Evolutionary conservation across 2,888 invertebrate species (phyloP), one percentile per base, ranked within the genome.

Genomic region (Hydriomena furcata): DNA sequence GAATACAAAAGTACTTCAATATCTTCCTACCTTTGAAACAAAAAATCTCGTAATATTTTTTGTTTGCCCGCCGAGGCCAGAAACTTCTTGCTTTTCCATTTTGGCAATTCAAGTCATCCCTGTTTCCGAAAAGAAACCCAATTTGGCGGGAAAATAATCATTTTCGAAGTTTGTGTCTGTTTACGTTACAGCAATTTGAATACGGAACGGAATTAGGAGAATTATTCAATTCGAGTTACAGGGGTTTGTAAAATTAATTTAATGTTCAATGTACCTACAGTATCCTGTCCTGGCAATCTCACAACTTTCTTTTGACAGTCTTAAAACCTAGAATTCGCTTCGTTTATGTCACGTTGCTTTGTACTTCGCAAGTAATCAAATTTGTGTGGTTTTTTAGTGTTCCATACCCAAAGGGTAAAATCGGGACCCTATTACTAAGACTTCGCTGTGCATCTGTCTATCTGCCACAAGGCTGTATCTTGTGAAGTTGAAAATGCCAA

Each of bases 91-190:
- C 58, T 59, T 66, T 60, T 68, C 62, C 72, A 68, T 61, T 58
- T 55, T 66, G 66, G 51, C 75, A 71, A 73, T 76, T 70, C 70
- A 71, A 79, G 74, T 78, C 77, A 76, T 80, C 73, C 68, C 66
- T 71, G 67, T 71, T 67, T 66, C 56, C 20, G 27, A 58, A 64
- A 57, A 64, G 56, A 65, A 73, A 73, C 65, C 65, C 68, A 74
- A 76, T 82, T 78, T 71, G 55, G 59, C 58, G 55, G 63, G 60
- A 70, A 75, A 76, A 77, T 73, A 75, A 76, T 74, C 63, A 73
- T 79, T 79, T 73, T 63, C 55, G 58, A 63, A 63, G 44, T 64
- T 67, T 57, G 36, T 58, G 36, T 58, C 56, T 63, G 52, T 53
- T 63, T 68, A 60, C 62, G 56, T 54, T 60, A 60, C 45, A 46